Base-by-base conservation (phyloP, 1,140 invertebrate species). In the Parasteatoda tepidariorum region DNA sequence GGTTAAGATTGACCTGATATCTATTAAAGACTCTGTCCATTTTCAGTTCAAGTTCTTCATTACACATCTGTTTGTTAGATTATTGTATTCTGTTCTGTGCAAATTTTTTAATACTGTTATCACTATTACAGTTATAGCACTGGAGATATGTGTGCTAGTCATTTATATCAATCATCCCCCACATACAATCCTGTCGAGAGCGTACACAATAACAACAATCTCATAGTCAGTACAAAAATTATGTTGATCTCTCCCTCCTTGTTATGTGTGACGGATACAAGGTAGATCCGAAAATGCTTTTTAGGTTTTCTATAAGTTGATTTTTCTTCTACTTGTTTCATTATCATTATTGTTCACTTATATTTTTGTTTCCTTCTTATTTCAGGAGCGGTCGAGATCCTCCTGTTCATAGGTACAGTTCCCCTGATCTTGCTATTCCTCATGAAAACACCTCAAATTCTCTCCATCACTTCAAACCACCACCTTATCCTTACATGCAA, bases 401-500 rank as follows among this genome's bases (percentile, higher is more conserved):
- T 15, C 82, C 73, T 3, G 62, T 54, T 15, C 85, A 85, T 31
- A 89, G 88, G 3, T 88, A 87, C 84, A 90, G 90, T 84, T 90
- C 90, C 3, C 89, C 90, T 6, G 91, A 91, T 67, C 85, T 91
- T n/a, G 89, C 90, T 82, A 85, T 88, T 5, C 87, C 87, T 6
- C 85, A 88, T 31, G 88, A 89, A 30, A 92, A 92, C 41, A 91
- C 93, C 28, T 68, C 88, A n/a, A 84, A 87, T 85, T 90, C 95
- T 11, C 34, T 64, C 5, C 79, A 84, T 64, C 83, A 84, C 11
- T 94, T 92, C 87, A 95, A 95, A 88, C 94, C 90, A 2, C 95
- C 91, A 7, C 94, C 95, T 0, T 96, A 96, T 89, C 93, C 94
- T 0, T 92, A 92, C 0, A 92, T 91, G 86, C 90, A 93, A 3